Evolutionary conservation across 2,113 vertebrate species (phyloP).

Genomic region (Holacanthus passer): DNA sequence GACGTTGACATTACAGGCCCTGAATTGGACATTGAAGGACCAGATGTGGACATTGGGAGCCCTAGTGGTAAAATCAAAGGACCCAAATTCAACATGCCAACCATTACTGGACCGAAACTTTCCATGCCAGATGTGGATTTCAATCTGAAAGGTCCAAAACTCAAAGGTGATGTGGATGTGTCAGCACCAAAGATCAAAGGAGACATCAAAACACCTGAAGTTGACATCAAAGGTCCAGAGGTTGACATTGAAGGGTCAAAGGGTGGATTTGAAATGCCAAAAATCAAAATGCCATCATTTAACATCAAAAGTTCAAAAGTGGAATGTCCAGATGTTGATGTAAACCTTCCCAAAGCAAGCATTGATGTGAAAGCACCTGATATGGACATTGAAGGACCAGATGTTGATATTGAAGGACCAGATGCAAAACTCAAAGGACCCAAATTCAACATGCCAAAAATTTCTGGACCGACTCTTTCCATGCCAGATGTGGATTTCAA

Average conservation of each 20-base stretch:
- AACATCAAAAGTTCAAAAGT: not conserved
- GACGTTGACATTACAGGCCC: conserved; percentile 7
- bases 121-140: conserved; percentile 16
- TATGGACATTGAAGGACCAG: conserved; percentile 62
- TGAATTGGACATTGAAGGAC: not conserved
- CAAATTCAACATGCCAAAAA: conserved; percentile 35
- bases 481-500: conserved; percentile 79
- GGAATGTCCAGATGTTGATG: conserved; percentile 15
- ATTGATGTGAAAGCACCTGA: conserved; percentile 63
- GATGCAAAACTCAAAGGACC: conserved; percentile 65
- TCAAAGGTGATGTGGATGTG: not conserved
- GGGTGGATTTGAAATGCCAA: conserved; percentile 36
- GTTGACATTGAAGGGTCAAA: not conserved
- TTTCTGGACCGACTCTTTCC: not conserved
- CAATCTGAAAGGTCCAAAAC: not conserved
- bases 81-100: not conserved
- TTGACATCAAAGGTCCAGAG: conserved; percentile 44
- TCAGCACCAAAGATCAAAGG: not conserved
- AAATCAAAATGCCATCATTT: conserved; percentile 32
- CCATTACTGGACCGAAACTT: not conserved
- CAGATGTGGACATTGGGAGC: not conserved
- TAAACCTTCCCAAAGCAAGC: not conserved
- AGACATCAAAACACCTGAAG: not conserved
- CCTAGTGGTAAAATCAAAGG: not conserved
- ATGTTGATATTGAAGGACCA: conserved; percentile 66